A percentile compares a stretch with the other conserved stretches of the same genome.
Evolutionary conservation across 1,140 invertebrate genomes (phyloP).

Genomic region (Heliconius hewitsoni): DNA sequence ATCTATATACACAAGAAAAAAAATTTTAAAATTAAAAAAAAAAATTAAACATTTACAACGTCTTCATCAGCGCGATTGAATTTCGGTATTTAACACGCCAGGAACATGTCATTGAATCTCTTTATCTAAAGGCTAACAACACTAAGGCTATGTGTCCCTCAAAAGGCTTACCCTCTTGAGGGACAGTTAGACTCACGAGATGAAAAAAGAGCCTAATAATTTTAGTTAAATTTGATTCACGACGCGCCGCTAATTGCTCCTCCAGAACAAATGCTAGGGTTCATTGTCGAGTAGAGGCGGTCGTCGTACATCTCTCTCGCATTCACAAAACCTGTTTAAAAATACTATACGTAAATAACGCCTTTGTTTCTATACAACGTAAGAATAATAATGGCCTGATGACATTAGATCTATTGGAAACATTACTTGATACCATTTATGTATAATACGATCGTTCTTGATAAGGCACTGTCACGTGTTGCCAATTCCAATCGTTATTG

Average conservation of each 20-base stretch:
- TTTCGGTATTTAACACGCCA: too few species aligned
- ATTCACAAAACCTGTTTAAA: conserved; percentile 25
- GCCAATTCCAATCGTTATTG: conserved; percentile 36
- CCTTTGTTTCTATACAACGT: neutral
- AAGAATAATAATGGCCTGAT: neutral
- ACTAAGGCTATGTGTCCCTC: too few species aligned
- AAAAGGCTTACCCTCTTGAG: too few species aligned
- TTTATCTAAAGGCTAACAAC: too few species aligned
- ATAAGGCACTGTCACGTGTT: conserved; percentile 43
- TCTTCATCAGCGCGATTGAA: too few species aligned
- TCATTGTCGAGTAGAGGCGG: conserved; percentile 66
- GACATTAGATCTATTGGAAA: conserved; percentile 14
- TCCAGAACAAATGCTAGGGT: conserved; percentile 70
- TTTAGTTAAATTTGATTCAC: conserved; percentile 53
- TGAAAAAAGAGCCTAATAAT: conserved; percentile 28
- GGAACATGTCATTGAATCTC: too few species aligned
- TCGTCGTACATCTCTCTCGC: conserved; percentile 50
- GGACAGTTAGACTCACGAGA: neutral
- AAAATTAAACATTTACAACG: too few species aligned
- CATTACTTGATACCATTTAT: neutral
- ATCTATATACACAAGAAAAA: too few species aligned
- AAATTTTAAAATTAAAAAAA: too few species aligned
- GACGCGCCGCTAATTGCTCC: conserved; percentile 69
- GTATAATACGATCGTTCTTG: conserved; percentile 27
- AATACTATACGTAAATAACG: neutral